Evolutionary conservation across 2,113 vertebrate species (phyloP).

Genomic region (Phocoena sinus): DNA sequence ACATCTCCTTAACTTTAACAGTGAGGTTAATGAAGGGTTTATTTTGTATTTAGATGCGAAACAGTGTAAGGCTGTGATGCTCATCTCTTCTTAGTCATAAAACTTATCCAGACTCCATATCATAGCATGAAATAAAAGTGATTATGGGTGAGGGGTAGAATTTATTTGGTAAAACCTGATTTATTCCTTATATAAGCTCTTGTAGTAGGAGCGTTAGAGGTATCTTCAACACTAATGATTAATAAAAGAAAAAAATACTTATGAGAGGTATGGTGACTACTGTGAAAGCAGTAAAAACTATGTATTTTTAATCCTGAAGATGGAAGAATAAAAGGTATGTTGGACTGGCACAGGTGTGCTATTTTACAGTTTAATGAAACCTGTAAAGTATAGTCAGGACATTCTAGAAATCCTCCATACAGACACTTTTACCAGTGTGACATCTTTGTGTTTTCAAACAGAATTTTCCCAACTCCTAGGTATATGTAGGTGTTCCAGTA

Average conservation of each 20-base stretch:
- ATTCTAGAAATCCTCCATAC: neutral
- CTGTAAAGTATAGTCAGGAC: neutral
- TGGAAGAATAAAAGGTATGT: neutral
- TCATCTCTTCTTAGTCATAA: neutral
- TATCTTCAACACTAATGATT: conserved; percentile 26
- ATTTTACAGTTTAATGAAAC: conserved; percentile 16
- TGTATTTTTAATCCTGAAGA: conserved; percentile 42
- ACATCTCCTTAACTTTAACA: neutral
- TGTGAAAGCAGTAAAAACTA: conserved; percentile 4
- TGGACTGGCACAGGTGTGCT: neutral
- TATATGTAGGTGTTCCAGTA: neutral
- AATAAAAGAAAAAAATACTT: neutral
- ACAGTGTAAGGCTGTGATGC: neutral
- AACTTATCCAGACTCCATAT: neutral
- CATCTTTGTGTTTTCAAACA: conserved; percentile 36
- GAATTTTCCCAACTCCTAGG: conserved; percentile 15
- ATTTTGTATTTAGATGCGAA: conserved; percentile 11
- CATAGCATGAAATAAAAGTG: neutral
- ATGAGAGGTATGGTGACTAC: neutral
- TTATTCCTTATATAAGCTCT: conserved; percentile 1
- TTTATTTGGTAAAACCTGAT: conserved; percentile 12
- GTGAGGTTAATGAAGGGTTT: conserved; percentile 3
- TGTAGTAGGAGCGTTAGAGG: neutral
- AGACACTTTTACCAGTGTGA: neutral
- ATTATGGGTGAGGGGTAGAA: neutral